These are phyloP conservation scores for Pseudomyrmex sp. DNA, from an alignment of 1,140 invertebrate genomes.

Conservation along the genomic window DNA sequence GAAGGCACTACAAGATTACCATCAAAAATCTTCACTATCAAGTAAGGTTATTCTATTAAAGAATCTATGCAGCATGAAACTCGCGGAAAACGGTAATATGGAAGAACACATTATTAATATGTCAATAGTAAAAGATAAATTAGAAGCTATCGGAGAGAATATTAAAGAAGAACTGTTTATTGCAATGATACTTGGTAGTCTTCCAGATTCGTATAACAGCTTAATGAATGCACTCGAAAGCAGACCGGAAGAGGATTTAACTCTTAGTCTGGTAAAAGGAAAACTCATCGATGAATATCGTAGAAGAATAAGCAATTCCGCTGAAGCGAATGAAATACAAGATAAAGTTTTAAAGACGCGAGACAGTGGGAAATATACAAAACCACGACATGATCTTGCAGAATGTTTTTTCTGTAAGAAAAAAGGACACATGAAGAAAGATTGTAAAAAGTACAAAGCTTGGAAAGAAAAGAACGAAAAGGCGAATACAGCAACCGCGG, in stretches of 20 bases:
- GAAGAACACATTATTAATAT: too few species aligned
- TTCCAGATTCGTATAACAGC: conserved; percentile 59
- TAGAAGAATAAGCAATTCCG: conserved; percentile 34
- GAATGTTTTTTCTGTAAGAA: conserved; percentile 1
- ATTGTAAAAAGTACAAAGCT: conserved; percentile 6
- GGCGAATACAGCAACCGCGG: neutral
- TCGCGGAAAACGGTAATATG: too few species aligned
- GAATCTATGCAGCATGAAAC: too few species aligned
- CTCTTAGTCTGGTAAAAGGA: conserved; percentile 45
- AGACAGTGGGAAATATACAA: neutral
- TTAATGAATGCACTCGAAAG: conserved; percentile 66
- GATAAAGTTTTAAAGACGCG: neutral
- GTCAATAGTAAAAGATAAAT: too few species aligned
- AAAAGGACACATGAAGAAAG: neutral
- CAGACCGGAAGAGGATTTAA: conserved; percentile 55
- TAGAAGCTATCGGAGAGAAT: too few species aligned
- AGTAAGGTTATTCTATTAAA: too few species aligned
- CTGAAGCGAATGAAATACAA: neutral
- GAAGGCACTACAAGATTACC: too few species aligned
- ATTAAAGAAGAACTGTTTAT: too few species aligned
- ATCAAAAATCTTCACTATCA: too few species aligned
- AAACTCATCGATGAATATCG: conserved; percentile 63
- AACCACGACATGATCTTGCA: conserved; percentile 3
- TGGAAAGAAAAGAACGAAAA: conserved; percentile 13
- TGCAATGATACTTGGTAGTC: conserved; percentile 53